Conservation (phyloP, 1,140 invertebrate genomes). For the Pseudomyrmex sp. region DNA sequence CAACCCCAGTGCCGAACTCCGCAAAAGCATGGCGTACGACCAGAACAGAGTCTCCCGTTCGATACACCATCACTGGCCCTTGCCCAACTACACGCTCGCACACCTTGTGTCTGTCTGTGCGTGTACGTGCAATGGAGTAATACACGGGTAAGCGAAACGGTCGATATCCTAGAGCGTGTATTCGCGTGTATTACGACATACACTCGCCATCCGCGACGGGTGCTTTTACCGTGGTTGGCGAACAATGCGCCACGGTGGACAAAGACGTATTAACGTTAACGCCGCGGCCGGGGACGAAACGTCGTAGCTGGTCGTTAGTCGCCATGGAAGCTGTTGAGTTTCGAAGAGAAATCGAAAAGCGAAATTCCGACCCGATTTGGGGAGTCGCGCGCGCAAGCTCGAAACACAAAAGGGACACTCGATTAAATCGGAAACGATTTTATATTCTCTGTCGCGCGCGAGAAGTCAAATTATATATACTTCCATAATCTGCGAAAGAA, state of each 20-base stretch:
- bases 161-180: conserved; percentile 71
- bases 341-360: neutral
- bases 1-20: conserved; percentile 33
- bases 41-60: conserved; percentile 12
- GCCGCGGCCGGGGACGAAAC: conserved; percentile 1
- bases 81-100: neutral
- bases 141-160: conserved; percentile 49
- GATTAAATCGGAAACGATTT: too few relatives aligned
- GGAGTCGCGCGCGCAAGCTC: neutral
- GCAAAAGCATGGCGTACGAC: conserved; percentile 50
- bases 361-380: neutral
- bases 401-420: too few relatives aligned
- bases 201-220: conserved; percentile 64
- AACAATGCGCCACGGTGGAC: conserved; percentile 63
- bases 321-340: neutral
- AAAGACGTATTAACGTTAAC: conserved; percentile 70
- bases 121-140: conserved; percentile 28
- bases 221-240: conserved; percentile 69
- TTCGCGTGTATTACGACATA: conserved; percentile 39
- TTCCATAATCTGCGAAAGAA: too few relatives aligned
- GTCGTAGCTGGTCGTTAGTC: neutral
- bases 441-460: too few relatives aligned
- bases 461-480: too few relatives aligned
- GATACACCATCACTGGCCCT: conserved; percentile 23
- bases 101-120: neutral